Base-by-base conservation (phyloP, 2,888 invertebrate species). In the Nysson spinosus region DNA sequence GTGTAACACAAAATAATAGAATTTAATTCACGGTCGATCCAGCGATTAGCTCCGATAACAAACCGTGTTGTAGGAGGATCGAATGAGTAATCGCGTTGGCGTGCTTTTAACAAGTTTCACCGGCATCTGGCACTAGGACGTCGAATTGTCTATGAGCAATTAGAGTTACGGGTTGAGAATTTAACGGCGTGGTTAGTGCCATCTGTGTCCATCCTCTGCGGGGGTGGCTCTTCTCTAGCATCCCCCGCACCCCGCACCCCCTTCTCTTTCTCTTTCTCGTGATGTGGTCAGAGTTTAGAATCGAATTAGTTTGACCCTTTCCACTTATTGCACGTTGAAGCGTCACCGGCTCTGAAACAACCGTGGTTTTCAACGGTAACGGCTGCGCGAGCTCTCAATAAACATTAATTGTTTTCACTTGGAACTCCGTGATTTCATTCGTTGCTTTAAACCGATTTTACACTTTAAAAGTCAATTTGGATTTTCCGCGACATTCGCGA, bases 141-240 rank as follows among this genome's bases (percentile, higher is more conserved):
- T 78, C 80, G 76, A 81, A 74, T 84, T 83, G 85, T 86, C 86
- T 87, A 87, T 86, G 87, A 86, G 87, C 86, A 87, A 87, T 87
- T 87, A 86, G 87, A 86, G 85, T 85, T 85, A 85, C 85, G 84
- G 85, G 81, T 85, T 83, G 84, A 86, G 86, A 87, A 86, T 87
- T 86, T 81, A 86, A 85, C 85, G 84, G 84, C 85, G 85, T 83
- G 86, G 85, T 87, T 85, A 83, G 85, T 83, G 83, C 86, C 86
- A 87, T 86, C 86, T 87, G 86, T 81, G 87, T 86, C 86, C 86
- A 72, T 51, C 62, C 62, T 7, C 78, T 79, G 78, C 70, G 72
- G 65, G 78, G 75, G 67, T 69, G 80, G 72, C 69, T 69, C 72
- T 74, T 65, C 75, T 67, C 74, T 39, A 30, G 35, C 19, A 47